These are phyloP conservation scores for Baccha elongata DNA, from an alignment of 2,888 invertebrate genomes.

Conservation along the genomic window DNA sequence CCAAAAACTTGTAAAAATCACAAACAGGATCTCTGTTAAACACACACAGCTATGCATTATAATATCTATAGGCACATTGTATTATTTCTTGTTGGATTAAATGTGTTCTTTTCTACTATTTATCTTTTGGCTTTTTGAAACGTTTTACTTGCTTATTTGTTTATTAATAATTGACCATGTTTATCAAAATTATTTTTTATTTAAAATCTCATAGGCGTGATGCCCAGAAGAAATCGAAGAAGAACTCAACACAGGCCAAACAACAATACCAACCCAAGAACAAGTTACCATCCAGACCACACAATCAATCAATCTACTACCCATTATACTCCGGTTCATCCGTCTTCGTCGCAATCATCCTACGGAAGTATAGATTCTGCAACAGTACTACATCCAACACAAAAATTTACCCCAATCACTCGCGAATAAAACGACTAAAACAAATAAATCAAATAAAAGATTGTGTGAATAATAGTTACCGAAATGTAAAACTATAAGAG, in stretches of 20 bases:
- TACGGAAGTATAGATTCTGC: constrained; percentile 78
- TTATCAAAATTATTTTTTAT: constrained; percentile 23
- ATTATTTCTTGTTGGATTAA: constrained; percentile 30
- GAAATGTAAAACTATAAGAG: constrained; percentile 5
- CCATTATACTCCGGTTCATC: constrained; percentile 76
- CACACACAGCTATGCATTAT: neutral
- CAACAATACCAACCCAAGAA: constrained; percentile 53
- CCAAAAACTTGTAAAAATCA: neutral
- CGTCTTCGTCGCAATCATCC: constrained; percentile 77
- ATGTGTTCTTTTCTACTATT: constrained; percentile 7
- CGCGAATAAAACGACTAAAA: constrained; percentile 37
- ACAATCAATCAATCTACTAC: constrained; percentile 76
- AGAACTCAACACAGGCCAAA: constrained; percentile 72
- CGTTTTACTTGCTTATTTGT: constrained; percentile 39
- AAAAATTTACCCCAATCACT: constrained; percentile 57
- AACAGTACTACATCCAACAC: constrained; percentile 61
- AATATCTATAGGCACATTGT: neutral
- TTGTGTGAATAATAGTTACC: constrained; percentile 15
- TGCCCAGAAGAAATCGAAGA: constrained; percentile 82
- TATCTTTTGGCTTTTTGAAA: constrained; percentile 53
- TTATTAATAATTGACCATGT: constrained; percentile 3
- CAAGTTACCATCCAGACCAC: constrained; percentile 76
- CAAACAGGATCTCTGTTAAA: neutral
- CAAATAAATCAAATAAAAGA: constrained; percentile 2
- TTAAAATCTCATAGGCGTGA: constrained; percentile 83